A percentile compares a stretch with the other conserved stretches of the same genome.
phyloP scores from a whole-genome alignment of 2,797 vertebrate species.

The Ptychobarbus kaznakovi region DNA sequence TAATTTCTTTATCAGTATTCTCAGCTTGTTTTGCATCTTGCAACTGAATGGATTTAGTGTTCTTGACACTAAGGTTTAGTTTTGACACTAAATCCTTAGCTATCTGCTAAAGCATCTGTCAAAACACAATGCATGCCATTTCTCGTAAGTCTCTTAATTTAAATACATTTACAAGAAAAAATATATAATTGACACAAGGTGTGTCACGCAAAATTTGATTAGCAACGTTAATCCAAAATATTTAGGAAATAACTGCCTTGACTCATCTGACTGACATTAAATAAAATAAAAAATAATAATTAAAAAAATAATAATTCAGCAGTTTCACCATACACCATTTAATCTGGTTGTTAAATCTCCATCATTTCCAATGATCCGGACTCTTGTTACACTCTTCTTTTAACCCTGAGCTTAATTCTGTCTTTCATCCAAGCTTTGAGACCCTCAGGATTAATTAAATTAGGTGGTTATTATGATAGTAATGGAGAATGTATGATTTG shows the following conservation, averaged over 20 bases:
- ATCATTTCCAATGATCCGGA: not conserved
- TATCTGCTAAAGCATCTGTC: not conserved
- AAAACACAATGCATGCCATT: not conserved
- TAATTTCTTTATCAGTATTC: not conserved
- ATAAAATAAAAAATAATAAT: not conserved
- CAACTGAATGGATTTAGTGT: not conserved
- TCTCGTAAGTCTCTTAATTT: not conserved
- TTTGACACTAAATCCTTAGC: not conserved
- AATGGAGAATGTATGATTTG: not conserved
- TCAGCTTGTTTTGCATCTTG: not conserved
- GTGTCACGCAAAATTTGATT: conserved; percentile 4
- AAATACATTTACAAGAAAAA: not conserved
- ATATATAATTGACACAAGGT: not conserved
- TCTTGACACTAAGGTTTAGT: not conserved
- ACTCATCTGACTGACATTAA: not conserved
- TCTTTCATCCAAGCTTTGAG: not conserved
- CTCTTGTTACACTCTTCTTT: not conserved
- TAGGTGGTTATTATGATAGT: not conserved
- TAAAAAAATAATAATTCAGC: too few species aligned
- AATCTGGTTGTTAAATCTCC: not conserved
- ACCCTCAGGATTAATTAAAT: too few species aligned
- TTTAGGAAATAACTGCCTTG: conserved; percentile 4
- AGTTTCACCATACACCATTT: not conserved
- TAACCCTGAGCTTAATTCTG: not conserved
- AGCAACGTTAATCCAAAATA: not conserved